phyloP scores from a whole-genome alignment of 2,113 vertebrate species.

The Thinocorus orbignyianus region DNA sequence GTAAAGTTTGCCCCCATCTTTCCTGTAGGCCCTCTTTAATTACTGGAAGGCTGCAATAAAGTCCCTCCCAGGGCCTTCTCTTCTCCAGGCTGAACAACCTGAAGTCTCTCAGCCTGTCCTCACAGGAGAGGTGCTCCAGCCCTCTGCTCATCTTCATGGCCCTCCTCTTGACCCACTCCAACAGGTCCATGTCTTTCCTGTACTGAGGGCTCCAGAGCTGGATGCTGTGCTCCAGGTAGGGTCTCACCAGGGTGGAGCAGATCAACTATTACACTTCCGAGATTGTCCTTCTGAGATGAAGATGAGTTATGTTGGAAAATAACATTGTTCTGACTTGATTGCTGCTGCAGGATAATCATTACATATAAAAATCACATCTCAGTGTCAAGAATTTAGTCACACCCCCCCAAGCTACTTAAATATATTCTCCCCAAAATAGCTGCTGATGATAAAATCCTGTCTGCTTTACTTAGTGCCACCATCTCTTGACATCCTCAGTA shows the following conservation, averaged over 20 bases:
- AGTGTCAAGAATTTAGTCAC: background rate
- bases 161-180: background rate
- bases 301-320: background rate
- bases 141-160: background rate
- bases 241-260: background rate
- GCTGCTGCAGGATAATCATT: background rate
- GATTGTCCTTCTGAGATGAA: background rate
- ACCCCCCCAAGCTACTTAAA: background rate
- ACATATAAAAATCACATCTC: background rate
- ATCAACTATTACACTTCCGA: background rate
- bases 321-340: background rate
- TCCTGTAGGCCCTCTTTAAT: background rate
- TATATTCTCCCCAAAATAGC: background rate
- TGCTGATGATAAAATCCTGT: background rate
- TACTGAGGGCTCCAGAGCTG: no score
- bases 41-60: background rate
- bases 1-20: background rate
- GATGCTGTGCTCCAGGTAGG: background rate
- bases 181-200: background rate
- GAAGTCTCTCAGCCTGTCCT: background rate
- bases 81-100: background rate
- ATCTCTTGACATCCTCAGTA: background rate
- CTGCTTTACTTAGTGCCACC: background rate
- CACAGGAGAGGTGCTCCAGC: background rate
- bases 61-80: background rate